Evolutionary conservation across 1,140 invertebrate genomes (phyloP), one percentile per base, ranked within the genome.

Genomic region (Adoxophyes honmai): DNA sequence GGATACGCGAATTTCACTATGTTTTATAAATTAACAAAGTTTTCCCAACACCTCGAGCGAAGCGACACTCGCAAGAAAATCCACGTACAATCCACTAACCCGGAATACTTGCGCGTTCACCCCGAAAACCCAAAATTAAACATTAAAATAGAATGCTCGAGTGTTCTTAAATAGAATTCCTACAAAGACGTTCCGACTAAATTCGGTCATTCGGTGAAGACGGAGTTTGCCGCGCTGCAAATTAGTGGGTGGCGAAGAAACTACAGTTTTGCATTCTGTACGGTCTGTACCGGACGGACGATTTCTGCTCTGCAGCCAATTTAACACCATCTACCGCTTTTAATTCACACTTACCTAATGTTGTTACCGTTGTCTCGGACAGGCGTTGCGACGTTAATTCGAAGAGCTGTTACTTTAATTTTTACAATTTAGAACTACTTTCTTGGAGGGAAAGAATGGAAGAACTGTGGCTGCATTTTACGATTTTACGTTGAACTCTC

Each of bases 121-220:
- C 42, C 16, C 21, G 18, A 28, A 48, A 48, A 13, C 42, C 42
- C 42, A 48, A 48, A 48, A 48, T 48, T 48, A 48, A 48, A 48
- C 42, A 48, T 48, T 48, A 48, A 21, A 48, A 48, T 48, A 48
- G 42, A 48, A 48, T 48, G 42, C 42, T 48, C 42, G 18, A n/a
- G 21, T 11, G 42, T 48, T 48, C 42, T 33, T 48, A 48, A 48
- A 48, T 21, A 48, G 42, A 48, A 48, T 48, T 48, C 42, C 42
- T 16, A 48, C 42, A 48, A 48, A 48, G 42, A 18, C 10, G 39
- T 16, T 16, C 18, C 16, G 42, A 18, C n/a, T 13, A 48, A 48
- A 48, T 48, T 48, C 42, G 42, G 42, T 16, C 39, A 16, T 18
- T 48, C 42, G 42, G n/a, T n/a, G 21, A 48, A 48, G 42, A 48